These are phyloP conservation scores for Gymnogyps californianus DNA, from an alignment of 2,113 vertebrate genomes.

Conservation along the genomic window DNA sequence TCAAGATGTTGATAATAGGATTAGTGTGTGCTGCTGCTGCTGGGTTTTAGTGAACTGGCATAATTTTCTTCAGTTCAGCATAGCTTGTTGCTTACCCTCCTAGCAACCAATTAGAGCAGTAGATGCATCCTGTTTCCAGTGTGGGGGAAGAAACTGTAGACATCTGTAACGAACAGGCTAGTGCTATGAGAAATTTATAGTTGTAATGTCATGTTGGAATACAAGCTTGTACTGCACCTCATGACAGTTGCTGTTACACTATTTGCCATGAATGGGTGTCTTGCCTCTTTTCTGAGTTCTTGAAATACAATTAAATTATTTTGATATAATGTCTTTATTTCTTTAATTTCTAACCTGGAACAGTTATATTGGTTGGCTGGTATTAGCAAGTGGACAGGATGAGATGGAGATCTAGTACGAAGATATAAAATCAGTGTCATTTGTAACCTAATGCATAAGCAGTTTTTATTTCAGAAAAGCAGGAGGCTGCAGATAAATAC, in stretches of 20 bases:
- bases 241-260: neutral
- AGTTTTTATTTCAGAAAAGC: neutral
- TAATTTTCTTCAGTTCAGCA: neutral
- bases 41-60: neutral
- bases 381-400: neutral
- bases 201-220: neutral
- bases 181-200: neutral
- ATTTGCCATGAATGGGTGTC: neutral
- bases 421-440: neutral
- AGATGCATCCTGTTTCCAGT: neutral
- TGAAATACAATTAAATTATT: neutral
- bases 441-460: neutral
- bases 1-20: conserved; percentile 52
- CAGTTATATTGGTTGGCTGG: neutral
- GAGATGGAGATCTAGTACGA: neutral
- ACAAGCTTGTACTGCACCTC: neutral
- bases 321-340: neutral
- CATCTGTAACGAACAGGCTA: neutral
- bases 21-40: neutral
- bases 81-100: neutral
- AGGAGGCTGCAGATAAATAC: neutral
- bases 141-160: neutral
- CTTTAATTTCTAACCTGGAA: neutral
- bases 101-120: neutral
- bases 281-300: neutral